A percentile compares a stretch with the other conserved stretches of the same genome.
phyloP scores from a whole-genome alignment of 1,140 invertebrate species.

The Drosophila sp. region DNA sequence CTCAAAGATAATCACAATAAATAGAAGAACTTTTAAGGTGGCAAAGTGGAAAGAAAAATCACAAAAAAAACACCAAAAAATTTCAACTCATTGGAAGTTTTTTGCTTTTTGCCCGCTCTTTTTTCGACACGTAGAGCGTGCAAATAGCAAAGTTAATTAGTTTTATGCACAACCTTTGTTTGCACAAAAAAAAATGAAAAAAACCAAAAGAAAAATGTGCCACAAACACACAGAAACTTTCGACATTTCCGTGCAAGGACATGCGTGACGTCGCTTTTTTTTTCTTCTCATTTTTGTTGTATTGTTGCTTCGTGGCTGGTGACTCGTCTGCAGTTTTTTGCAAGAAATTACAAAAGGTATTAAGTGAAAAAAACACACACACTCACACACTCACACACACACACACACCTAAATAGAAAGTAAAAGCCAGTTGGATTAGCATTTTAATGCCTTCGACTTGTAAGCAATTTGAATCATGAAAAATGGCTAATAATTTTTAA shows the following conservation, averaged over 20 bases:
- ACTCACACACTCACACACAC: not conserved
- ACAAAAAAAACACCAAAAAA: slow-evolving; percentile 12
- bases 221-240: slow-evolving; percentile 47
- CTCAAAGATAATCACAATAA: not conserved
- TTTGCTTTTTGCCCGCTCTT: not conserved
- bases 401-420: not conserved
- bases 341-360: slow-evolving; percentile 5
- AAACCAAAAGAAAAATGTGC: slow-evolving; percentile 48
- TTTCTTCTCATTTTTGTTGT: slow-evolving; percentile 28
- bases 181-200: slow-evolving; percentile 38
- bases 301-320: slow-evolving; percentile 35
- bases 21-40: not conserved
- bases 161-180: slow-evolving; percentile 68
- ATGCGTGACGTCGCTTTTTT: slow-evolving; percentile 57
- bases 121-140: slow-evolving; percentile 23
- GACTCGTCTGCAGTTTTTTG: slow-evolving; percentile 40
- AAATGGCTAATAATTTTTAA: slow-evolving; percentile 53
- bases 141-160: slow-evolving; percentile 69
- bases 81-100: slow-evolving; percentile 20
- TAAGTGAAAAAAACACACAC: not conserved
- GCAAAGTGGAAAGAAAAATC: not conserved
- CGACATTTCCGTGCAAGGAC: slow-evolving; percentile 62
- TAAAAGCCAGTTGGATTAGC: slow-evolving; percentile 38
- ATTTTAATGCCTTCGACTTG: slow-evolving; percentile 29
- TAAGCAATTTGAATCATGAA: slow-evolving; percentile 47